Percentiles rank a stretch among this genome's conserved stretches.
Evolutionary conservation across 2,888 invertebrate species (phyloP).

Genomic region (Hypsopygia costalis): DNA sequence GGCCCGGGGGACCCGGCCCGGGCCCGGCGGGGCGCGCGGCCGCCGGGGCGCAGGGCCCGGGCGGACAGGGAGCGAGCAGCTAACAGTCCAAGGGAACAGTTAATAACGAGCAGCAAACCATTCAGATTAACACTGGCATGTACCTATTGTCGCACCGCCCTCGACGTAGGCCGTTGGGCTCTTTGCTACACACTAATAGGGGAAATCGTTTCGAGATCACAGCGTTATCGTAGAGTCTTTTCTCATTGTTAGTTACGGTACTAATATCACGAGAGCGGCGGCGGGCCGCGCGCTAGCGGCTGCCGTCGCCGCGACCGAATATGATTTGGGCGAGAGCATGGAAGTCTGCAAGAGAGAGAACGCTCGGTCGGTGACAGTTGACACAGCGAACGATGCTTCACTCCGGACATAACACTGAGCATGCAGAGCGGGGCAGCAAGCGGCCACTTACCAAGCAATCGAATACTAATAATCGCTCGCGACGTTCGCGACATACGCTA

Average conservation of each 20-base stretch:
- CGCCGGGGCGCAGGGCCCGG: background rate
- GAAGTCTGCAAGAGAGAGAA: conserved; percentile 86
- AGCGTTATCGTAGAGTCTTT: conserved; percentile 65
- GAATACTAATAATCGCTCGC: conserved; percentile 12
- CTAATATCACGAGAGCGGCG: conserved; percentile 50
- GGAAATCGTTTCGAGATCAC: conserved; percentile 67
- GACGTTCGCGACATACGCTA: background rate
- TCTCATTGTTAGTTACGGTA: conserved; percentile 61
- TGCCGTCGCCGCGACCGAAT: conserved; percentile 82
- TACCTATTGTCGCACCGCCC: conserved; percentile 62
- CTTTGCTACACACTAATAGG: conserved; percentile 57
- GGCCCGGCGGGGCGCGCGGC: background rate
- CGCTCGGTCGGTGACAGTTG: conserved; percentile 45
- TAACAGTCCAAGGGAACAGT: conserved; percentile 63
- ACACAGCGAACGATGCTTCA: conserved; percentile 8
- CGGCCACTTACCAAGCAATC: conserved; percentile 29
- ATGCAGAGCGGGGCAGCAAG: conserved; percentile 40
- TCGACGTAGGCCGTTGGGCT: conserved; percentile 44
- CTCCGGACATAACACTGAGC: conserved; percentile 28
- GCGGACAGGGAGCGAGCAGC: conserved; percentile 38
- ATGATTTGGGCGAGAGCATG: conserved; percentile 87
- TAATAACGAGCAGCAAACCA: conserved; percentile 79
- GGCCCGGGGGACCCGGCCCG: background rate
- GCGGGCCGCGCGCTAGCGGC: conserved; percentile 80
- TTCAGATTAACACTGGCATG: conserved; percentile 65